Evolutionary conservation across 2,888 invertebrate species (phyloP).

Genomic region (Yponomeuta sedellus): DNA sequence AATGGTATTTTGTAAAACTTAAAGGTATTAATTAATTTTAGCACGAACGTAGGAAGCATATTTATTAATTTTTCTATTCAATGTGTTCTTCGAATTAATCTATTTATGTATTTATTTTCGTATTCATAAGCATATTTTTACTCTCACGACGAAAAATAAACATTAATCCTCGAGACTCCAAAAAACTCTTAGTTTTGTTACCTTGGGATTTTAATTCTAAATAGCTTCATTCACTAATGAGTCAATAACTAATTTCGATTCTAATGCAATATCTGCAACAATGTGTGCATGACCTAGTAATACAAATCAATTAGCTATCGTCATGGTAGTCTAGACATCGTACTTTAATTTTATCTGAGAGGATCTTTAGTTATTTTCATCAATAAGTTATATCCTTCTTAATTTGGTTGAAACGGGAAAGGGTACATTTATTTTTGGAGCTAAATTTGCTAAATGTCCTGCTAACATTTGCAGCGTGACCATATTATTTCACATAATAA

Average conservation of each 20-base stretch:
- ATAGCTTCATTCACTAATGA: not conserved
- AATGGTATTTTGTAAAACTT: constrained; percentile 23
- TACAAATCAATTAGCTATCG: too few species aligned
- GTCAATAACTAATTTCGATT: not conserved
- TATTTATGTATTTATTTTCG: not conserved
- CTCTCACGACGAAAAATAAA: not conserved
- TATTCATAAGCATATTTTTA: not conserved
- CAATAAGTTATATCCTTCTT: not conserved
- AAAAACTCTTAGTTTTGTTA: not conserved
- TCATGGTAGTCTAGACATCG: not conserved
- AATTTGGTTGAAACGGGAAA: too few species aligned
- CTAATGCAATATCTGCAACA: not conserved
- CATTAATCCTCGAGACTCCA: not conserved
- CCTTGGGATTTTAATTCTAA: not conserved
- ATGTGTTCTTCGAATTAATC: not conserved
- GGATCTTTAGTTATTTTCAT: not conserved
- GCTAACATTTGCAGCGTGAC: too few species aligned
- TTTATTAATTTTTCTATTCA: constrained; percentile 16
- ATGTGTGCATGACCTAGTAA: not conserved
- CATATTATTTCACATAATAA: not conserved
- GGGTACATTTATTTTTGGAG: too few species aligned
- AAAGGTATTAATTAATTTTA: constrained; percentile 31
- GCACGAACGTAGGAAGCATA: constrained; percentile 52
- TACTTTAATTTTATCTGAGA: not conserved
- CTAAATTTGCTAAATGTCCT: too few species aligned